These are phyloP conservation scores for Orthosia incerta DNA, from an alignment of 2,888 invertebrate species.

Conservation along the genomic window DNA sequence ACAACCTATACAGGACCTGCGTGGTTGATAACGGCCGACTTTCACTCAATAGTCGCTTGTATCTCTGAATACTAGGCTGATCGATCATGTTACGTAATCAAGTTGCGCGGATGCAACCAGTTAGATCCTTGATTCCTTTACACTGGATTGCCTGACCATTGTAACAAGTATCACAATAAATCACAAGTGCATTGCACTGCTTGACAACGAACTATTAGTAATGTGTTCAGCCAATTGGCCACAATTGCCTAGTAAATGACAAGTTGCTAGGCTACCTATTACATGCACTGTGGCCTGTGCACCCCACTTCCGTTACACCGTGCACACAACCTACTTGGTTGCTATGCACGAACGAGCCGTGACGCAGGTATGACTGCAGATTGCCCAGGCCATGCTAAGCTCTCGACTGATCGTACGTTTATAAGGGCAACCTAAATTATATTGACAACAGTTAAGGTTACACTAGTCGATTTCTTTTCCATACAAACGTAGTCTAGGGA, in stretches of 20 bases:
- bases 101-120: not conserved
- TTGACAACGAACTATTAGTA: conserved; percentile 54
- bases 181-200: conserved; percentile 44
- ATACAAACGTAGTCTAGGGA: too few species aligned
- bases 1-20: too few species aligned
- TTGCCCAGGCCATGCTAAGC: not conserved
- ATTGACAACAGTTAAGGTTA: not conserved
- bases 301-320: conserved; percentile 26
- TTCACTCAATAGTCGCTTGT: not conserved
- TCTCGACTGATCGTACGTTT: not conserved
- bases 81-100: not conserved
- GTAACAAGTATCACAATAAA: not conserved
- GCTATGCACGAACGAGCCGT: not conserved
- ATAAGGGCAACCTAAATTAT: not conserved
- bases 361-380: conserved; percentile 9
- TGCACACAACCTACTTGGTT: not conserved
- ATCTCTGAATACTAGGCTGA: not conserved
- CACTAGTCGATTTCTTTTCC: too few species aligned
- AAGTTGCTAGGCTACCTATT: conserved; percentile 13
- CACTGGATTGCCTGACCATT: conserved; percentile 5
- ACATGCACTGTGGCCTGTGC: conserved; percentile 46
- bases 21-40: not conserved
- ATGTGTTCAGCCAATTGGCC: conserved; percentile 39
- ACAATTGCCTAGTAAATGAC: conserved; percentile 48
- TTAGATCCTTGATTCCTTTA: not conserved